phyloP scores from a whole-genome alignment of 1,140 invertebrate species.

The Drosophila insularis region DNA sequence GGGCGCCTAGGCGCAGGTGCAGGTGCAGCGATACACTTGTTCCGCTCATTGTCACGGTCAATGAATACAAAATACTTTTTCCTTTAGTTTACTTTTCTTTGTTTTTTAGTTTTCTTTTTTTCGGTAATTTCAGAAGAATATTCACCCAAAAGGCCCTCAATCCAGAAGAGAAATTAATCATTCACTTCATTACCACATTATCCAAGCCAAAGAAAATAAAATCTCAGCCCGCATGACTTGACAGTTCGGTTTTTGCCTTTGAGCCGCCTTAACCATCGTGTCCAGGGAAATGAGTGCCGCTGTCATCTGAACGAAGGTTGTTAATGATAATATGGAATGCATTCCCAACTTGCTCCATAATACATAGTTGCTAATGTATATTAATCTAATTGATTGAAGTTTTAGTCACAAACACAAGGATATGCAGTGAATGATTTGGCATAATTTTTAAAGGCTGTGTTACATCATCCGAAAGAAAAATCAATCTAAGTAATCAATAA shows the following conservation, averaged over 20 bases:
- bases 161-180: constrained; percentile 64
- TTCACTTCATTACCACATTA: constrained; percentile 66
- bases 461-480: not conserved
- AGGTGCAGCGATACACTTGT: constrained; percentile 18
- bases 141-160: constrained; percentile 19
- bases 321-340: constrained; percentile 10
- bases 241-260: constrained; percentile 38
- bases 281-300: constrained; percentile 29
- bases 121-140: constrained; percentile 51
- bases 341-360: not conserved
- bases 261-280: not conserved
- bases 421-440: not conserved
- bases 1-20: constrained; percentile 45
- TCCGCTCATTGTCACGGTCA: constrained; percentile 54
- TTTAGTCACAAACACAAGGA: not conserved
- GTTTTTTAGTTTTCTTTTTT: constrained; percentile 9
- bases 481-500: not conserved
- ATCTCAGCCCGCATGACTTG: constrained; percentile 54
- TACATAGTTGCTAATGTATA: not conserved
- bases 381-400: constrained; percentile 2
- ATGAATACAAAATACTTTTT: constrained; percentile 55
- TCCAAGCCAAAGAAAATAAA: constrained; percentile 11
- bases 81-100: constrained; percentile 17
- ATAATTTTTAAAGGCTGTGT: not conserved
- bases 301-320: constrained; percentile 30